These are phyloP conservation scores for Corydoras maculifer DNA, from an alignment of 2,113 vertebrate species.

Conservation along the genomic window DNA sequence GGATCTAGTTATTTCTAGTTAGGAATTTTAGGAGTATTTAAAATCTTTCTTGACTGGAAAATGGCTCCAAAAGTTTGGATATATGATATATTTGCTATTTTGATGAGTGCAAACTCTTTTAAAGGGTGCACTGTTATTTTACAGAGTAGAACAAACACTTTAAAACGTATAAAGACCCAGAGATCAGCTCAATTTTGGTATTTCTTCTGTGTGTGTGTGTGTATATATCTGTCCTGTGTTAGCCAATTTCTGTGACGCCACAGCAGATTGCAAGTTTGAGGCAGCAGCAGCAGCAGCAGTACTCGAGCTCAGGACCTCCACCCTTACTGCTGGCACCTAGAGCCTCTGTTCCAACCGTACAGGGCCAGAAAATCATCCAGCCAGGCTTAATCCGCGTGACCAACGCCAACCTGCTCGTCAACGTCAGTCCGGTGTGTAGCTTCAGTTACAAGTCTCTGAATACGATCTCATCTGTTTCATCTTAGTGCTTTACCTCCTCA, in stretches of 20 bases:
- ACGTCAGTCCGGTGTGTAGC: constrained; percentile 47
- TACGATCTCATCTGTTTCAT: too few species aligned
- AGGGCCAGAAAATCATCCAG: constrained; percentile 78
- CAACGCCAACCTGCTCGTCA: constrained; percentile 53
- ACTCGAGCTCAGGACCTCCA: constrained; percentile 72
- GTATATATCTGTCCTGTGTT: neutral
- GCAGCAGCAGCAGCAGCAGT: constrained; percentile 82
- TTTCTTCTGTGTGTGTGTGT: neutral
- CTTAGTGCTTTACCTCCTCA: too few species aligned
- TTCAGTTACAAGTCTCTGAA: too few species aligned
- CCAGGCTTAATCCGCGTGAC: constrained; percentile 69
- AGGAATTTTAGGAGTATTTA: too few species aligned
- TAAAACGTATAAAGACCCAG: too few species aligned
- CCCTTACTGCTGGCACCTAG: constrained; percentile 84
- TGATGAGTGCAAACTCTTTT: too few species aligned
- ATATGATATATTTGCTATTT: too few species aligned
- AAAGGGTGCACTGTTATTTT: too few species aligned
- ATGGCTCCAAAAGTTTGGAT: too few species aligned
- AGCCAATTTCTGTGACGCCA: constrained; percentile 73
- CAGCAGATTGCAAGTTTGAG: constrained; percentile 89
- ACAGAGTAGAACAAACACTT: too few species aligned
- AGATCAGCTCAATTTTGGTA: neutral
- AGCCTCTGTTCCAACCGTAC: constrained; percentile 68
- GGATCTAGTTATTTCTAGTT: too few species aligned
- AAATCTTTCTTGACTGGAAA: too few species aligned